A percentile compares a stretch with the other conserved stretches of the same genome.
phyloP scores from a whole-genome alignment of 92 coral and sea anemone species.

The Epizoanthus scotinus region DNA sequence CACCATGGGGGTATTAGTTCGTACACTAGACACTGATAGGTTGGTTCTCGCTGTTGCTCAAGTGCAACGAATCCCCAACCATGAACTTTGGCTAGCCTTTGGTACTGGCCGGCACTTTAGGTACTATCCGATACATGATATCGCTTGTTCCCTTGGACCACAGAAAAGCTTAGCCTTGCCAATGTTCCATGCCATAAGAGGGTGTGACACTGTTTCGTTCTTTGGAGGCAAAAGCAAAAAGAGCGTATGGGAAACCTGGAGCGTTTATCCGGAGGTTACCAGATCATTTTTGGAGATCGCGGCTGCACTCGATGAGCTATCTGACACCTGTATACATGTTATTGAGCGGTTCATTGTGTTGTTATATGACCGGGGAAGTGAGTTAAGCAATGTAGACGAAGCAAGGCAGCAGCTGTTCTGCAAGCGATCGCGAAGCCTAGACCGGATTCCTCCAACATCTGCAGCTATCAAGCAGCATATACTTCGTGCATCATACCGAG shows the following conservation, averaged over 20 bases:
- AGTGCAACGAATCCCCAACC: conserved; percentile 38
- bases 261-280: conserved; percentile 33
- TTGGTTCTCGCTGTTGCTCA: conserved; percentile 47
- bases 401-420: conserved; percentile 66
- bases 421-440: conserved; percentile 44
- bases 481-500: conserved; percentile 52
- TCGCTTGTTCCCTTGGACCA: conserved; percentile 49
- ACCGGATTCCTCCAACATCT: conserved; percentile 58
- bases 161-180: conserved; percentile 14
- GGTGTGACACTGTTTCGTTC: conserved; percentile 16
- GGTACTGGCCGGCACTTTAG: conserved; percentile 34
- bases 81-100: conserved; percentile 35
- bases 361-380: conserved; percentile 55
- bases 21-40: conserved; percentile 52
- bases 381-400: not conserved
- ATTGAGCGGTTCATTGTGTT: conserved; percentile 38
- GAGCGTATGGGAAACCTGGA: conserved; percentile 48
- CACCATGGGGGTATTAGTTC: conserved; percentile 25
- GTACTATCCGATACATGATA: conserved; percentile 41
- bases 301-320: not conserved
- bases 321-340: conserved; percentile 14
- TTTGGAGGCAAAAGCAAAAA: conserved; percentile 6
- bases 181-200: conserved; percentile 31
- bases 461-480: conserved; percentile 55
- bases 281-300: conserved; percentile 10